Evolutionary conservation across 2,888 invertebrate genomes (phyloP), one percentile per base, ranked within the genome.

Genomic region (Cataglyphis livida): DNA sequence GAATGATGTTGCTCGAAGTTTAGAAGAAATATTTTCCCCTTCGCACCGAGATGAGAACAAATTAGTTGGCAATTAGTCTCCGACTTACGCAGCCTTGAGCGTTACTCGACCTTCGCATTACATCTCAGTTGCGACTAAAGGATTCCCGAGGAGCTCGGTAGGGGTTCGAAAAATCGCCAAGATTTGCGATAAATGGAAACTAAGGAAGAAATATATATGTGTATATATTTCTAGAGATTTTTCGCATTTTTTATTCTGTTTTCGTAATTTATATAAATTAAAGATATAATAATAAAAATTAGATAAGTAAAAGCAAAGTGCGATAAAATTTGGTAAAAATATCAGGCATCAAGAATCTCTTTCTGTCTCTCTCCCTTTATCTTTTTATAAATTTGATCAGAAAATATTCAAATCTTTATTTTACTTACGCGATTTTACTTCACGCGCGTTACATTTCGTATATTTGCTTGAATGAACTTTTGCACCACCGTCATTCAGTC

Each of bases 31-130:
- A 21, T 74, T 75, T 84, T 74, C 73, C 57, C 76, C 62, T 32
- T 61, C 57, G 48, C 57, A 59, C 57, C 38, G 32, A n/a, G 59
- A 73, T 79, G 68, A 87, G 81, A 83, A 83, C 83, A 84, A 89
- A 91, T 91, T 91, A 91, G 90, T 88, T 89, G 89, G 90, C 89
- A 92, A 92, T 92, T 92, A 92, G 90, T 83, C 83, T 85, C 82
- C 76, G 85, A 82, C 84, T 70, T 82, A 85, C 74, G 68, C 82
- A 85, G 87, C 88, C 89, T 85, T 82, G 84, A 84, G 86, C 81
- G 83, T 85, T 86, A 88, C 91, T 91, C 89, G 91, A 89, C 90
- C 91, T 91, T 90, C 68, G 79, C 65, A 48, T 57, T 79, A 44
- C n/a, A 15, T 21, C 44, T 65, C 38, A 12, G 18, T 66, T 70